Base-by-base conservation (phyloP, 2,797 vertebrate species). In the Astyanax mexicanus region DNA sequence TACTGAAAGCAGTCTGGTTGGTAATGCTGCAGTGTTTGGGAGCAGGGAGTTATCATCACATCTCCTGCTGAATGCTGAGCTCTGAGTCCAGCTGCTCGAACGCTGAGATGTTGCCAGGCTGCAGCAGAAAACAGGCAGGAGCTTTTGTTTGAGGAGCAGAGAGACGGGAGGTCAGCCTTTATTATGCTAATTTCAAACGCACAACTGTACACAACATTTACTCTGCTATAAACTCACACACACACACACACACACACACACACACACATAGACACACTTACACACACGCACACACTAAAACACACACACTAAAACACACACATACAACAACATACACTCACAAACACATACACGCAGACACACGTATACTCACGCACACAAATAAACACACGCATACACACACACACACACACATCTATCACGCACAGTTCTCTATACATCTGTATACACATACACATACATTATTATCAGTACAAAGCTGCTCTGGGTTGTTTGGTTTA, bases 181-280 rank as follows among this genome's bases (percentile, higher is more conserved):
- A 60, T 77, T 44, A 80, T 80, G 79, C 70, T 74, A 81, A 78
- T 74, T 60, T 9, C 6, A 15, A 2, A 19, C 12, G 69, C n/a
- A n/a, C n/a, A n/a, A n/a, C 35, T n/a, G 11, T 35, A 70, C 32
- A 64, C 55, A 72, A 38, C 62, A 25, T 72, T 61, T 19, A 52
- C 40, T 61, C n/a, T 54, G 12, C 47, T 38, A 73, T 62, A 76
- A 76, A 76, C 47, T n/a, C 49, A 49, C 27, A n/a, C 27, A 58
- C 27, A n/a, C 15, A 13, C 21, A 21, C 60, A 21, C 60, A 27
- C 11, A 23, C 32, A 57, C 27, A 62, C 60, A 61, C 19, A 21
- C 60, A 12, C 38, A 42, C 60, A 3, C 35, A 25, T 0, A 9
- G 3, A 13, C 27, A 15, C 4, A n/a, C n/a, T n/a, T n/a, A n/a